A percentile compares a stretch with the other conserved stretches of the same genome.
Evolutionary conservation across 2,113 vertebrate species (phyloP).

Genomic region (Trichechus manatus): DNA sequence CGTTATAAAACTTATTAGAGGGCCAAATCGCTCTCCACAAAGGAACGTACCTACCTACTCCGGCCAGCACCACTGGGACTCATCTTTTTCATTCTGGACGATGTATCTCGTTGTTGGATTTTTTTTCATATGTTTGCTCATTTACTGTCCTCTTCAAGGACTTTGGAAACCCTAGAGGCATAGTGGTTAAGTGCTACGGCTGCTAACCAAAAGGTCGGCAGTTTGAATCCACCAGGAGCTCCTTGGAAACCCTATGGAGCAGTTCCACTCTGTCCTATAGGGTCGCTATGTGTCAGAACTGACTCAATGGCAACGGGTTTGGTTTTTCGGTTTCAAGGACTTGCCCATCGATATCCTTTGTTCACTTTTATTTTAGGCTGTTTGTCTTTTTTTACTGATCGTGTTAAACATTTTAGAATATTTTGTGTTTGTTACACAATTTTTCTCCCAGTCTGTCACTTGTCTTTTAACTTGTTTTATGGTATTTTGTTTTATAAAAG

Average conservation of each 20-base stretch:
- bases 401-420: not conserved
- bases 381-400: not conserved
- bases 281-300: too few species aligned
- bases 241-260: too few species aligned
- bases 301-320: too few species aligned
- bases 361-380: not conserved
- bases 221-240: too few species aligned
- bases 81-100: not conserved
- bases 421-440: not conserved
- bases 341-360: not conserved
- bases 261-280: too few species aligned
- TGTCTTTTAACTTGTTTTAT: not conserved
- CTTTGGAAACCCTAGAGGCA: not conserved
- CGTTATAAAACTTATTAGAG: not conserved
- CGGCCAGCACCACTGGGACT: too few species aligned
- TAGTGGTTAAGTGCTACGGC: too few species aligned
- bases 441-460: not conserved
- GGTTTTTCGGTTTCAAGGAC: too few species aligned
- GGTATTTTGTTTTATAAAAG: not conserved
- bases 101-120: fast-evolving
- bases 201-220: too few species aligned
- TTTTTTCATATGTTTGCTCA: too few species aligned
- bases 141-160: not conserved
- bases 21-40: not conserved
- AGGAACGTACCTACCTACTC: not conserved